Base-by-base conservation (phyloP, 2,113 vertebrate genomes). In the Halichoeres trimaculatus region DNA sequence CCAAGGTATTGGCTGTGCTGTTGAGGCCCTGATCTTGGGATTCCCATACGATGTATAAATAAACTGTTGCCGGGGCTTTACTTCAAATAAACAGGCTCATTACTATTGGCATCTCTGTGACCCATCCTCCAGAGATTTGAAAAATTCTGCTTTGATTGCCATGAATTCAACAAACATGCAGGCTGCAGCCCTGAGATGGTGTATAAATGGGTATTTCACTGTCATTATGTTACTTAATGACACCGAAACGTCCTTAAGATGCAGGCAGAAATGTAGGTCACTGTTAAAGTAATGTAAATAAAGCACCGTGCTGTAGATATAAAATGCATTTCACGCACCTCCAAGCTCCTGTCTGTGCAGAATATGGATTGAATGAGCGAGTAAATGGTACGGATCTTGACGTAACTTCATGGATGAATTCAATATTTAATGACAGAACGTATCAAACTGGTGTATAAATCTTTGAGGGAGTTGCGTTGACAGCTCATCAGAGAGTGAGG, bases 11-110 rank as follows among this genome's bases (percentile, higher is more conserved):
- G 61, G 69, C 72, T 61, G 24, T 8, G 43, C 30, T 60, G 17
- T 38, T 19, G 10, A 19, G 34, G 36, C 17, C n/a, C 35, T 4
- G 8, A 41, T 16, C 48, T 30, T 19, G 38, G 7, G 38, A 73
- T 77, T 66, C 60, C 48, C 34, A n/a, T 43, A 22, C 72, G 70
- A 48, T 16, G 7, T 41, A 72, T 53, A 34, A 19, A 54, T 47
- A 30, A 30, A 35, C 40, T 57, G 13, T 24, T 54, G 38, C 51
- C 35, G 14, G 63, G 30, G 41, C 20, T 58, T 35, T 40, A 12
- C 55, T 76, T 34, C 30, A 30, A 58, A 23, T 16, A 76, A 10
- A 64, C 40, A 13, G 34, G 38, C 23, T 11, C 2, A 3, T 55
- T 54, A 35, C 47, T 10, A 4, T 34, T 41, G 64, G 35, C 19